Conservation (phyloP, 2,888 invertebrate genomes). For the Apamea monoglypha region DNA sequence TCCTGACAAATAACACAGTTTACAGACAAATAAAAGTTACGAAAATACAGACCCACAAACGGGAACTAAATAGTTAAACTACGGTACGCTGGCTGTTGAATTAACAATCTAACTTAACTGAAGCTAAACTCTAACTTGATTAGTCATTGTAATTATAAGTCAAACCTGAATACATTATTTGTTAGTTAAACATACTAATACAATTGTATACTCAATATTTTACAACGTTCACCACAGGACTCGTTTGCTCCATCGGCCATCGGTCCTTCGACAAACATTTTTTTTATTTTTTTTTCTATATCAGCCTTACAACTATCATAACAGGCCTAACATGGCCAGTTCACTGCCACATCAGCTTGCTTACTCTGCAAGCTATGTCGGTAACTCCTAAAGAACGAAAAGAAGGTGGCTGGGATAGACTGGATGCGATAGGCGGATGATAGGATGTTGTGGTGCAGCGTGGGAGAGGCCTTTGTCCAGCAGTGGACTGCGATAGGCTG, state of each 20-base stretch:
- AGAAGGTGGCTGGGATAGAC: neutral
- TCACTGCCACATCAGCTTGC: neutral
- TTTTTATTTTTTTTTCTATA: no score
- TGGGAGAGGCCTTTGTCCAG: neutral
- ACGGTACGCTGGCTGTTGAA: conserved; percentile 23
- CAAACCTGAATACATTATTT: conserved; percentile 41
- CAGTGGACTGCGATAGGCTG: neutral
- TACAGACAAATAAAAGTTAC: conserved; percentile 9
- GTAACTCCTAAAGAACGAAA: neutral
- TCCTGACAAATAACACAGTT: neutral
- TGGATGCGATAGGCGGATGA: neutral
- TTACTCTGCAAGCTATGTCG: neutral
- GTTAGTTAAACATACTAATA: conserved; percentile 8
- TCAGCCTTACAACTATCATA: no score
- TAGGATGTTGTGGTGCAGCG: no score
- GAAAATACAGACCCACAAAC: conserved; percentile 9
- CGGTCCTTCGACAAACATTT: no score
- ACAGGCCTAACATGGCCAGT: neutral
- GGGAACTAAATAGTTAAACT: conserved; percentile 43
- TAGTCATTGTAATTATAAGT: conserved; percentile 42
- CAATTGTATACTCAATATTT: neutral
- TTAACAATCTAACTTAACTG: conserved; percentile 43
- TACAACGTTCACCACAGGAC: no score
- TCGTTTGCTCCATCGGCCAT: no score
- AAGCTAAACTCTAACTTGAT: conserved; percentile 50